phyloP scores from a whole-genome alignment of 2,797 vertebrate genomes.

The Remorina albescens region DNA sequence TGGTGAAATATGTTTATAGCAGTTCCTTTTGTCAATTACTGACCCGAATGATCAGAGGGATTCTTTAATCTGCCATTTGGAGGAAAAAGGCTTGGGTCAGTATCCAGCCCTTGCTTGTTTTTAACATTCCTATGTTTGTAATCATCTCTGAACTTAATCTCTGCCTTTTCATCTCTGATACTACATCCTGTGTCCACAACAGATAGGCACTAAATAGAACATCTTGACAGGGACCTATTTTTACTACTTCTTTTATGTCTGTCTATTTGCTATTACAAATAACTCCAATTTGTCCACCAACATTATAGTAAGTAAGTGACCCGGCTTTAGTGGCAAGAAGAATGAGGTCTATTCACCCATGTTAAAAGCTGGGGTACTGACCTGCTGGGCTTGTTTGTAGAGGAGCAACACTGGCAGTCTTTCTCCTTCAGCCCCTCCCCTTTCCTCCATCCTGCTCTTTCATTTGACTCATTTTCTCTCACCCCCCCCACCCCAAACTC shows the following conservation, averaged over 20 bases:
- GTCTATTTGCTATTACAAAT: constrained; percentile 33
- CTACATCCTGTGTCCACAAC: not conserved
- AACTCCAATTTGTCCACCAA: constrained; percentile 51
- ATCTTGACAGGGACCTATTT: constrained; percentile 50
- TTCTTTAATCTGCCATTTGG: not conserved
- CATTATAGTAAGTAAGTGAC: constrained; percentile 36
- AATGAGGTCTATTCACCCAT: constrained; percentile 60
- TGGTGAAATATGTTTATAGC: not conserved
- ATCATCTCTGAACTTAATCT: constrained; percentile 38
- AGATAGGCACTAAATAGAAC: constrained; percentile 10
- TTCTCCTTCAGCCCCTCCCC: constrained; percentile 43
- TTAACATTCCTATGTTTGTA: constrained; percentile 6
- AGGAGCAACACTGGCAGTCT: constrained; percentile 45
- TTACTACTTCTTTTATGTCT: constrained; percentile 25
- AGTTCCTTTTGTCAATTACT: not conserved
- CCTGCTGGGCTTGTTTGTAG: constrained; percentile 66
- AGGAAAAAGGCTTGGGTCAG: constrained; percentile 1
- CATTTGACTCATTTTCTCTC: constrained; percentile 43
- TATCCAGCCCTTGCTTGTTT: not conserved
- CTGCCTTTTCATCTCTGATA: constrained; percentile 8
- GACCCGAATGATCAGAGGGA: not conserved
- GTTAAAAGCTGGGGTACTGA: constrained; percentile 63
- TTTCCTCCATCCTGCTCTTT: constrained; percentile 45
- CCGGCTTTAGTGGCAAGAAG: constrained; percentile 39
- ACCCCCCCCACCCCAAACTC: no score